Conservation (phyloP, 2,113 vertebrate genomes). For the Oreochromis aureus region DNA sequence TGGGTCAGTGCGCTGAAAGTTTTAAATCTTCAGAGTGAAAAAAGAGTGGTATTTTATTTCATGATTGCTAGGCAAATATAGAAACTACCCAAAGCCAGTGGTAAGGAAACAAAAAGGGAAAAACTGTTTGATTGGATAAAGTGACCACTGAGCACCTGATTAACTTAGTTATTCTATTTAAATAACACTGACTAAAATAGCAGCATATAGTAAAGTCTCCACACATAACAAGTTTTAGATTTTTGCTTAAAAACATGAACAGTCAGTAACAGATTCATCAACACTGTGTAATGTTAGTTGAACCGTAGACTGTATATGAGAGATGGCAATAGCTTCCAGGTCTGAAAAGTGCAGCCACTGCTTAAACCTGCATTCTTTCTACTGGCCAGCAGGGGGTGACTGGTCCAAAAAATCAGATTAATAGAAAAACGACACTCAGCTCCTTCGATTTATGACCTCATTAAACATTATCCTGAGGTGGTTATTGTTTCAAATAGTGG, state of each 20-base stretch:
- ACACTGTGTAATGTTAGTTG: neutral
- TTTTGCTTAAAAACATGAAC: neutral
- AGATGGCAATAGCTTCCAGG: neutral
- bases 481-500: neutral
- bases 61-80: neutral
- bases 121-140: neutral
- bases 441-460: neutral
- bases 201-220: neutral
- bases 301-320: neutral
- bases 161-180: neutral
- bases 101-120: neutral
- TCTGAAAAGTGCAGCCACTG: neutral
- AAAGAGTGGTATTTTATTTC: neutral
- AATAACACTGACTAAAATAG: neutral
- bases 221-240: neutral
- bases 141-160: neutral
- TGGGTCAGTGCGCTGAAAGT: slow-evolving; percentile 4
- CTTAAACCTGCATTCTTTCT: neutral
- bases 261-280: neutral
- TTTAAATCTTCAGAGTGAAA: neutral
- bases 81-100: neutral
- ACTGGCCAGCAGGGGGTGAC: neutral
- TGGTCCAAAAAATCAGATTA: neutral
- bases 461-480: neutral
- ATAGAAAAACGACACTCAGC: neutral